phyloP scores from a whole-genome alignment of 1,140 invertebrate genomes.

The Brachionus sp. region DNA sequence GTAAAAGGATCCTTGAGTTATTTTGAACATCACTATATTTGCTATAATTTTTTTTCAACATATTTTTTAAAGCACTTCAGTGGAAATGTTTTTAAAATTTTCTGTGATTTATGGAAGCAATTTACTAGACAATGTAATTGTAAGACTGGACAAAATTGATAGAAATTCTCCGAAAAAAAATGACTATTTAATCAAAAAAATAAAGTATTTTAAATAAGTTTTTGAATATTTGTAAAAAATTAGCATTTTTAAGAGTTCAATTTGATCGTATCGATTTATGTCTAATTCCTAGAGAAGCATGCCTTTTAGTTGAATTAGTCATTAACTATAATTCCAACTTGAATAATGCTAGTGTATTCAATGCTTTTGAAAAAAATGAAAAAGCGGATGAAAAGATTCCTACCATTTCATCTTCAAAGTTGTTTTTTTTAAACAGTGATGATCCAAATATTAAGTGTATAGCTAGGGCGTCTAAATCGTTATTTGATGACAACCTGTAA shows the following conservation, averaged over 20 bases:
- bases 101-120: conserved; percentile 3
- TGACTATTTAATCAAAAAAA: not conserved
- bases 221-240: not conserved
- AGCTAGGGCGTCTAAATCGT: not conserved
- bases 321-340: not conserved
- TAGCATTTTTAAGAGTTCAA: not conserved
- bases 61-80: not conserved
- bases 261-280: conserved; percentile 23
- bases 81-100: conserved; percentile 17
- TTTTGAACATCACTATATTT: not conserved
- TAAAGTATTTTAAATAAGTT: not conserved
- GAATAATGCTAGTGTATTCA: not conserved
- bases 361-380: not conserved
- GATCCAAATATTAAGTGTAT: not conserved
- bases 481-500: conserved; percentile 30
- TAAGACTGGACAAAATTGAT: conserved; percentile 8
- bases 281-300: conserved; percentile 18
- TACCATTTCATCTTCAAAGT: not conserved
- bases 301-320: not conserved
- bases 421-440: not conserved
- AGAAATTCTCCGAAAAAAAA: not conserved
- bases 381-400: not conserved
- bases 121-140: not conserved
- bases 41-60: not conserved
- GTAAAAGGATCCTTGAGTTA: not conserved